Conservation (phyloP, 2,888 invertebrate genomes). For the Drosophila nr. medialis region DNA sequence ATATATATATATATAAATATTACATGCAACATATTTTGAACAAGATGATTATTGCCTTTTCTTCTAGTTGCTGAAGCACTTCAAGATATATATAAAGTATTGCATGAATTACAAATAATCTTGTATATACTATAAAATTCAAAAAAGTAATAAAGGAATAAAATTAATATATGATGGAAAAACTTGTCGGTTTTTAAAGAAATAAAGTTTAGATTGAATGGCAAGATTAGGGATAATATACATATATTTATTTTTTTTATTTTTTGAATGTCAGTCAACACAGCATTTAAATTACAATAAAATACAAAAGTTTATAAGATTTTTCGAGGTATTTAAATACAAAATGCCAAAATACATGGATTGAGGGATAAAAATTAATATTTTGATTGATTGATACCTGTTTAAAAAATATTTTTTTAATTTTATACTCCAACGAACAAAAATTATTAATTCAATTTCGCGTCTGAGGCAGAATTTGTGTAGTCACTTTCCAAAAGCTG, state of each 20-base stretch:
- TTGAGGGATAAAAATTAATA: background rate
- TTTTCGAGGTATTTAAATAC: background rate
- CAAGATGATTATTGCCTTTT: background rate
- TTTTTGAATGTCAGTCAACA: too few species aligned
- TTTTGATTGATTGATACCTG: background rate
- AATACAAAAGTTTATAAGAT: background rate
- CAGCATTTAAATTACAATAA: background rate
- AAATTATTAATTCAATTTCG: slow-evolving; percentile 18
- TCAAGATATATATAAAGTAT: background rate
- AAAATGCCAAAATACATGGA: background rate
- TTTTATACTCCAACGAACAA: background rate
- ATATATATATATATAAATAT: background rate
- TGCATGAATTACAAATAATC: background rate
- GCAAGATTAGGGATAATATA: too few species aligned
- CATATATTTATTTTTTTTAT: too few species aligned
- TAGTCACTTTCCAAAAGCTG: slow-evolving; percentile 48
- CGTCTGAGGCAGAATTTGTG: slow-evolving; percentile 17
- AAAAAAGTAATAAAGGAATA: background rate
- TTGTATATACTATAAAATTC: background rate
- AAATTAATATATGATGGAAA: too few species aligned
- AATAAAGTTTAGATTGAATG: too few species aligned
- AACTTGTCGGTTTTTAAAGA: too few species aligned
- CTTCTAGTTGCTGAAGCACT: background rate
- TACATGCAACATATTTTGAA: background rate
- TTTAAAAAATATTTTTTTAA: background rate